Evolutionary conservation across 2,797 vertebrate species (phyloP).

Genomic region (Astyanax mexicanus): DNA sequence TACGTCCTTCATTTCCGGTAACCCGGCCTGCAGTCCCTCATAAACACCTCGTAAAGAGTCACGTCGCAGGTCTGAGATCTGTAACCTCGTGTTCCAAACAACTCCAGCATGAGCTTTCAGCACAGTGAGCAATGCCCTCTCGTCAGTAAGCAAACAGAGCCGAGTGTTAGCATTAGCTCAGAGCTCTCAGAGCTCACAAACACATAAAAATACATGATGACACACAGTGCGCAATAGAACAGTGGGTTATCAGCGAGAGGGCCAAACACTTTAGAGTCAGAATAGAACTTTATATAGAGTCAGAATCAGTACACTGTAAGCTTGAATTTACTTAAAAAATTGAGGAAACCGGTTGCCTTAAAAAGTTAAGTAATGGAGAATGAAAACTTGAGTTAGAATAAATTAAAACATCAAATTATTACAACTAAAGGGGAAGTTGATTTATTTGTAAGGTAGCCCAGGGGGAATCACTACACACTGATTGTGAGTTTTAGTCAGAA

Average conservation of each 20-base stretch:
- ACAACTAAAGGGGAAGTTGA: too few species aligned
- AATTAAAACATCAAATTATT: too few species aligned
- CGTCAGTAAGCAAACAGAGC: conserved; percentile 30
- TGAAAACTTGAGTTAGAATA: too few species aligned
- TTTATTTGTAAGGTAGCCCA: too few species aligned
- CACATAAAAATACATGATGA: neutral
- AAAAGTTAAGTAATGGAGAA: too few species aligned
- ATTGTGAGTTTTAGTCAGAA: too few species aligned
- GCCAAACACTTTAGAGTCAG: neutral
- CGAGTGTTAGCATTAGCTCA: neutral
- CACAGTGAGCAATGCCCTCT: conserved; percentile 8
- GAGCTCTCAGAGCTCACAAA: neutral
- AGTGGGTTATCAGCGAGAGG: too few species aligned
- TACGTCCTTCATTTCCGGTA: neutral
- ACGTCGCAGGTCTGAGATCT: neutral
- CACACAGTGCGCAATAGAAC: neutral
- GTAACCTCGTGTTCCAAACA: conserved; percentile 12
- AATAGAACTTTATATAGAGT: too few species aligned
- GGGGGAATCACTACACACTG: too few species aligned
- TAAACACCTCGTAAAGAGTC: conserved; percentile 40
- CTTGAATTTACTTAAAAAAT: too few species aligned
- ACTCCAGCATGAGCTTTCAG: neutral
- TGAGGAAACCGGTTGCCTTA: too few species aligned
- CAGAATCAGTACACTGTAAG: too few species aligned
- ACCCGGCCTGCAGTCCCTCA: neutral